These are phyloP conservation scores for Nanorana parkeri DNA, from an alignment of 2,113 vertebrate genomes.

Conservation along the genomic window DNA sequence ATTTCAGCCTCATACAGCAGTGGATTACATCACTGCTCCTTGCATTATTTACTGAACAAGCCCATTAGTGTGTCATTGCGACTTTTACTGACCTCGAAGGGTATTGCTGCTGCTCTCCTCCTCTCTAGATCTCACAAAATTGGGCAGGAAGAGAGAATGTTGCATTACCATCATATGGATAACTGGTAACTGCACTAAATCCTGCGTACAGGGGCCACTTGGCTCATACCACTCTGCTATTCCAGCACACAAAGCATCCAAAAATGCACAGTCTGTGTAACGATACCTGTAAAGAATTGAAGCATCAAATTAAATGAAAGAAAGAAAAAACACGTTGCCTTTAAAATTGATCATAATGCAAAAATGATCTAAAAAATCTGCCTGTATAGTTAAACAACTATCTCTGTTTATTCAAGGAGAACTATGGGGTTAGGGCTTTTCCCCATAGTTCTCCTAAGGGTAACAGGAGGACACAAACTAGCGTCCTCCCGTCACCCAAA, in stretches of 20 bases:
- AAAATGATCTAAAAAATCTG: too few species aligned
- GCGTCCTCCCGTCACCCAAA: too few species aligned
- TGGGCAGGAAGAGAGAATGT: slow-evolving; percentile 90
- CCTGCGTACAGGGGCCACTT: slow-evolving; percentile 53
- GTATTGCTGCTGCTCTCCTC: slow-evolving; percentile 61
- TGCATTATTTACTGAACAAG: too few species aligned
- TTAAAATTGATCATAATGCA: too few species aligned
- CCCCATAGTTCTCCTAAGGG: too few species aligned
- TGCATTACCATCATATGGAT: slow-evolving; percentile 90
- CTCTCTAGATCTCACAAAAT: slow-evolving; percentile 73
- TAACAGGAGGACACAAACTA: too few species aligned
- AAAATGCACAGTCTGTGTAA: slow-evolving; percentile 79
- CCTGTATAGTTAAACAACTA: too few species aligned
- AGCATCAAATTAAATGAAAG: slow-evolving; percentile 31
- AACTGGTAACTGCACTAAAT: slow-evolving; percentile 73
- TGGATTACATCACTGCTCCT: too few species aligned
- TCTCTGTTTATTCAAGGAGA: too few species aligned
- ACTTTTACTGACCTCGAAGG: slow-evolving; percentile 76
- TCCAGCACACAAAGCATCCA: slow-evolving; percentile 73
- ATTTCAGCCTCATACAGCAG: too few species aligned
- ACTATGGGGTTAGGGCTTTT: too few species aligned
- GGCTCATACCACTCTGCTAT: slow-evolving; percentile 72
- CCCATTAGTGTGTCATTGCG: too few species aligned
- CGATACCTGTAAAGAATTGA: slow-evolving; percentile 76
- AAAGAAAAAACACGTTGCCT: neutral